Conservation (phyloP, 1,140 invertebrate species). For the Idris sp. region DNA sequence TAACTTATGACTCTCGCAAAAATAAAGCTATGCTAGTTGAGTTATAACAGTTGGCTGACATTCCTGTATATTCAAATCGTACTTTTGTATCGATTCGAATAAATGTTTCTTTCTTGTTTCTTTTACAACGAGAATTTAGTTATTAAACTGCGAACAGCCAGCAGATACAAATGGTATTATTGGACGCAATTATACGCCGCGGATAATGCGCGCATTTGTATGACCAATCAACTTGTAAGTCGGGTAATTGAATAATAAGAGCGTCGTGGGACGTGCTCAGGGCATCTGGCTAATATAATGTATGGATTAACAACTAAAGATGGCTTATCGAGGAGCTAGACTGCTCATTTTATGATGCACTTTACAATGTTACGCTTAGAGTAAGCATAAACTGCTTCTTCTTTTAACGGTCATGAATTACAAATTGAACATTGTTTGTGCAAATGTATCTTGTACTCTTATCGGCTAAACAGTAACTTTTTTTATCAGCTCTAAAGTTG, state of each 20-base stretch:
- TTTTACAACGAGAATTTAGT: constrained; percentile 15
- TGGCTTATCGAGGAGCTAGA: constrained; percentile 18
- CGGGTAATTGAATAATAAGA: constrained; percentile 53
- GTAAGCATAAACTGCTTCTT: neutral
- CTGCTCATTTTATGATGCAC: neutral
- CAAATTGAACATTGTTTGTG: no score
- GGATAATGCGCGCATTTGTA: constrained; percentile 48
- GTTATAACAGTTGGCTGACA: constrained; percentile 35
- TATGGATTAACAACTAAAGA: constrained; percentile 31
- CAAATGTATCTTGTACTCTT: no score
- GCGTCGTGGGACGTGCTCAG: constrained; percentile 12
- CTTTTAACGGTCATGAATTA: constrained; percentile 5
- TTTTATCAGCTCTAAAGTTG: no score
- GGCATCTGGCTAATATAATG: constrained; percentile 23
- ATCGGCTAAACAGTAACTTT: no score
- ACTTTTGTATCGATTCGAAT: constrained; percentile 1
- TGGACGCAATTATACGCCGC: constrained; percentile 32
- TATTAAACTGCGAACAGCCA: constrained; percentile 15
- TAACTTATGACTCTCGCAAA: constrained; percentile 41
- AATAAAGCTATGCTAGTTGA: constrained; percentile 46
- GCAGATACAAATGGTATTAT: constrained; percentile 18
- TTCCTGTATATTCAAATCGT: constrained; percentile 39
- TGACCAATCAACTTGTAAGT: constrained; percentile 47
- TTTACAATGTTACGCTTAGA: neutral
- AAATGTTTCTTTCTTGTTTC: constrained; percentile 16